These are phyloP conservation scores for Rissa tridactyla DNA, from an alignment of 2,113 vertebrate species.

Conservation along the genomic window DNA sequence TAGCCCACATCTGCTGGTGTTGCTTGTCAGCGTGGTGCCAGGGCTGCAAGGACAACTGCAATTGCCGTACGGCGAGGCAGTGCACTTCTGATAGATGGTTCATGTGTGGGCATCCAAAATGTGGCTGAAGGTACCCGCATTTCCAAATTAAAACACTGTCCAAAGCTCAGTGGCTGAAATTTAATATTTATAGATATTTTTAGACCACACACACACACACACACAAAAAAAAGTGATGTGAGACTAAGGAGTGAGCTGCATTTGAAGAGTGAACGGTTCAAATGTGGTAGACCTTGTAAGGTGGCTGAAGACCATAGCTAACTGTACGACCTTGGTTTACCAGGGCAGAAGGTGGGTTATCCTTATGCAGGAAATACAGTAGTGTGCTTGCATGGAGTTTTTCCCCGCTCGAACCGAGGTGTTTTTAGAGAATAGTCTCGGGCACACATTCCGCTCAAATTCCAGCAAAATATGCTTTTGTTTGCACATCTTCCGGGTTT, in stretches of 20 bases:
- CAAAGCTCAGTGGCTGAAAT: not conserved
- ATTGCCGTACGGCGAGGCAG: rapidly evolving
- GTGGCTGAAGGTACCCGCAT: rapidly evolving
- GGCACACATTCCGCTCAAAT: not conserved
- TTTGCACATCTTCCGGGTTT: not conserved
- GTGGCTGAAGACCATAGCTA: not conserved
- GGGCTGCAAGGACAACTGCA: not conserved
- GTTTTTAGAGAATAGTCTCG: not conserved
- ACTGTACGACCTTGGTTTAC: not conserved
- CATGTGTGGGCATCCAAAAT: not conserved
- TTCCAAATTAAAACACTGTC: not conserved
- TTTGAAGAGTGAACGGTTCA: not conserved
- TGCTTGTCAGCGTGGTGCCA: not conserved
- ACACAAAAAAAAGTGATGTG: not conserved
- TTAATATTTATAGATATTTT: not conserved
- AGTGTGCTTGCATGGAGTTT: rapidly evolving
- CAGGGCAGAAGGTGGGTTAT: not conserved
- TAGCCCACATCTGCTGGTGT: not conserved
- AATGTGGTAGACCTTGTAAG: not conserved
- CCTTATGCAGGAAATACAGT: not conserved
- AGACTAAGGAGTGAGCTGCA: not conserved
- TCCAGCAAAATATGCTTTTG: not conserved
- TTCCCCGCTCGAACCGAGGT: rapidly evolving
- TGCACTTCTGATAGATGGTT: not conserved
- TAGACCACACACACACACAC: not conserved